Conservation (phyloP, 2,797 vertebrate genomes). For the Kryptolebias ocellatus region DNA sequence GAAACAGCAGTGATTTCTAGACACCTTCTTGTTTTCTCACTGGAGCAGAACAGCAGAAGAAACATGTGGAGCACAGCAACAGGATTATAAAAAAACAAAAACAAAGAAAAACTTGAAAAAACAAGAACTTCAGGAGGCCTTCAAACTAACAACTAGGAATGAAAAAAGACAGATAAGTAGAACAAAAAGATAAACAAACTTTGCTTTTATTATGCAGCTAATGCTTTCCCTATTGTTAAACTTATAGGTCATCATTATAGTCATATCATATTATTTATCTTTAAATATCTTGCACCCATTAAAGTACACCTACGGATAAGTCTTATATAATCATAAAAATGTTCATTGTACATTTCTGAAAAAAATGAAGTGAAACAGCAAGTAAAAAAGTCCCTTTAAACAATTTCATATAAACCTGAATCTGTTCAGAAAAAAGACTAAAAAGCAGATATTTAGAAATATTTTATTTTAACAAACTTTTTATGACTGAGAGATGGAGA, state of each 20-base stretch:
- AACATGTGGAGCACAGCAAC: constrained; percentile 37
- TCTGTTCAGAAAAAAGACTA: background rate
- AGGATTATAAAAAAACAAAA: constrained; percentile 6
- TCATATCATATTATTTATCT: too few relatives aligned
- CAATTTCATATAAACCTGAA: background rate
- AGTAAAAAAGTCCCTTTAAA: background rate
- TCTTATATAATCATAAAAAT: too few relatives aligned
- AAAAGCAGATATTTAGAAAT: background rate
- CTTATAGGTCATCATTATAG: background rate
- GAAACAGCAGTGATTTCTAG: constrained; percentile 60
- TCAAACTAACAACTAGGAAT: background rate
- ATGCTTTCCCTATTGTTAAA: background rate
- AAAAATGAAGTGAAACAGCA: too few relatives aligned
- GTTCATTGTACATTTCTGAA: too few relatives aligned
- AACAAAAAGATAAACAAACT: background rate
- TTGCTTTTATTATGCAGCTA: background rate
- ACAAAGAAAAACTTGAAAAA: constrained; percentile 17
- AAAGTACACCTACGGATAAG: too few relatives aligned
- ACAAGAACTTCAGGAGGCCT: constrained; percentile 18
- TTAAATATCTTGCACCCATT: too few relatives aligned
- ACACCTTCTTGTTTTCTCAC: constrained; percentile 56
- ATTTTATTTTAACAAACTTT: background rate
- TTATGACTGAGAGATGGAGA: background rate
- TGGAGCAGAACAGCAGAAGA: constrained; percentile 47
- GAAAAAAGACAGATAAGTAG: background rate